Conservation (phyloP, 2,888 invertebrate species). For the Rutpela maculata region DNA sequence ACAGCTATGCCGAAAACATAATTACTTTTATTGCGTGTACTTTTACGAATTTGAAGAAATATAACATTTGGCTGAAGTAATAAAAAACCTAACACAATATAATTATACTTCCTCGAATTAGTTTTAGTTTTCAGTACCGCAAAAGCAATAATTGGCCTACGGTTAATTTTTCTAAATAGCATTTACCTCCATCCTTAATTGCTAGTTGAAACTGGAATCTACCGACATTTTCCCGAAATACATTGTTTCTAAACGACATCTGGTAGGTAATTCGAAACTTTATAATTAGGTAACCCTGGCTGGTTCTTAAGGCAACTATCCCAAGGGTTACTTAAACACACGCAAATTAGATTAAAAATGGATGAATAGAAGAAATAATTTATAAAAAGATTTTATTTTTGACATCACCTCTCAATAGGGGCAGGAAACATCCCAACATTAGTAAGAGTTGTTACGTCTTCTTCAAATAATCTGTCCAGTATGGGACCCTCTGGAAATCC, state of each 20-base stretch:
- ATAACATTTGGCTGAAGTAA: slow-evolving; percentile 50
- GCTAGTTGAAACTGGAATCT: slow-evolving; percentile 39
- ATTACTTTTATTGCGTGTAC: slow-evolving; percentile 45
- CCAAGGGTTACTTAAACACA: slow-evolving; percentile 49
- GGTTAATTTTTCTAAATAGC: slow-evolving; percentile 45
- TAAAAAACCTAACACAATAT: slow-evolving; percentile 45
- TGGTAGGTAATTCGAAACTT: slow-evolving; percentile 45
- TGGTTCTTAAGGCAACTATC: slow-evolving; percentile 39
- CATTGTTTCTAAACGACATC: slow-evolving; percentile 44
- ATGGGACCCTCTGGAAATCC: too few species aligned
- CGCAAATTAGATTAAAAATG: too few species aligned
- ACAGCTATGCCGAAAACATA: slow-evolving; percentile 34
- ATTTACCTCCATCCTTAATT: slow-evolving; percentile 46
- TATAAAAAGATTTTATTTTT: too few species aligned
- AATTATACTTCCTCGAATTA: slow-evolving; percentile 49
- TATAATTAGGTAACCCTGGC: slow-evolving; percentile 46
- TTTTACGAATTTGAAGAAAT: slow-evolving; percentile 47
- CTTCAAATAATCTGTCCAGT: too few species aligned
- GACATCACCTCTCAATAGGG: too few species aligned
- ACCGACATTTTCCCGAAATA: slow-evolving; percentile 37
- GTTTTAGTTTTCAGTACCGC: slow-evolving; percentile 43
- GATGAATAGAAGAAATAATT: too few species aligned
- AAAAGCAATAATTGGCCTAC: slow-evolving; percentile 44
- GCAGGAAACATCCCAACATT: too few species aligned
- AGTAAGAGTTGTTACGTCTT: too few species aligned